phyloP scores from a whole-genome alignment of 1,140 invertebrate genomes.

The Drosophila neocordata region DNA sequence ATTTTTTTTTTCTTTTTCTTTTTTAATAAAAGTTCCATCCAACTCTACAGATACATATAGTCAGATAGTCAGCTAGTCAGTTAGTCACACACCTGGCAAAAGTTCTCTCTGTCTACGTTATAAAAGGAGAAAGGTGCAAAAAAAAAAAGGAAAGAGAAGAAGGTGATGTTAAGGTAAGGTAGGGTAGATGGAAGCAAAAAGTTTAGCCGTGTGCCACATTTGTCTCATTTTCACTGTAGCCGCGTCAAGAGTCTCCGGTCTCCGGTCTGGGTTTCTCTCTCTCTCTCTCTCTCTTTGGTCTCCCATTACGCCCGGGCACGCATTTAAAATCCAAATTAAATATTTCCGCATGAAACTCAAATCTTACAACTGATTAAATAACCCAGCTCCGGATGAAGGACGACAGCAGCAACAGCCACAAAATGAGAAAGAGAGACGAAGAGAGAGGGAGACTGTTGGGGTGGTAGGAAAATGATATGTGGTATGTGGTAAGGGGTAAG shows the following conservation, averaged over 20 bases:
- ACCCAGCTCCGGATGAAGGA: constrained; percentile 44
- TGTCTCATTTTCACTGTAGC: constrained; percentile 58
- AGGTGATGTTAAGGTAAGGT: not conserved
- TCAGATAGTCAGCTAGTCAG: not conserved
- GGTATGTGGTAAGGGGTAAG: constrained; percentile 1
- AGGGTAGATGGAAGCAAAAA: not conserved
- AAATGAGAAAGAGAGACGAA: too few relatives aligned
- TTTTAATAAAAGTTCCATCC: too few relatives aligned
- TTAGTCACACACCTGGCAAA: constrained; percentile 1
- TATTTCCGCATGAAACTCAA: constrained; percentile 79
- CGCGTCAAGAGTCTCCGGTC: constrained; percentile 58
- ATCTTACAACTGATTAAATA: constrained; percentile 81
- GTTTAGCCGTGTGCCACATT: constrained; percentile 49
- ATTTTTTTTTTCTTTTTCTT: too few relatives aligned
- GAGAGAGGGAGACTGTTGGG: not conserved
- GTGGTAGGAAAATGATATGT: not conserved
- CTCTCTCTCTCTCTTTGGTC: constrained; percentile 24
- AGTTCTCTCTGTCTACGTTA: not conserved
- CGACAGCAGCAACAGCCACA: not conserved
- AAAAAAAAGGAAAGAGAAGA: not conserved
- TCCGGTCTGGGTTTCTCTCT: not conserved
- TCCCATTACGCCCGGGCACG: constrained; percentile 69
- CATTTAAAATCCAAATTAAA: constrained; percentile 81
- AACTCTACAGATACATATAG: too few relatives aligned
- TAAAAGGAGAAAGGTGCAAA: constrained; percentile 40